Percentiles rank a stretch among this genome's conserved stretches.
phyloP scores from a whole-genome alignment of 2,888 invertebrate genomes.

The Pseudococcus viburni region DNA sequence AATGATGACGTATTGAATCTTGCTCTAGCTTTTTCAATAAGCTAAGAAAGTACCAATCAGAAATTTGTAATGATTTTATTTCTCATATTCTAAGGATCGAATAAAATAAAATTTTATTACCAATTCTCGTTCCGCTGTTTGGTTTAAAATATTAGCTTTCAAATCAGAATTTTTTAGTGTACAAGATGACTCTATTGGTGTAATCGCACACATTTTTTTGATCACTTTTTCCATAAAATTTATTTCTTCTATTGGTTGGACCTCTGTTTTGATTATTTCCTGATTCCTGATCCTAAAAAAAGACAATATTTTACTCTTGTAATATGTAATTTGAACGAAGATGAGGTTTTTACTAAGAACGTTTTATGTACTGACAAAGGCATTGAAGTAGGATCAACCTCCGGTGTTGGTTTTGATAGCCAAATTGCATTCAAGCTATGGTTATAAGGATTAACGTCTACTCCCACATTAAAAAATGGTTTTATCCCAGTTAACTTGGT shows the following conservation, averaged over 20 bases:
- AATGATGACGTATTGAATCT: no score
- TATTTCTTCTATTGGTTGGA: neutral
- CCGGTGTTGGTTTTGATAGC: neutral
- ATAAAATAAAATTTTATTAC: neutral
- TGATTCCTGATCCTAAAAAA: neutral
- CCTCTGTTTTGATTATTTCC: neutral
- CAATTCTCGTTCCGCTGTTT: neutral
- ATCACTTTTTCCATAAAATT: neutral
- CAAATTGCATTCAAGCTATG: constrained; percentile 23
- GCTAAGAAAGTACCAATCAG: neutral
- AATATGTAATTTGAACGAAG: no score
- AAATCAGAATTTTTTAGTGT: neutral
- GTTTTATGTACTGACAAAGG: constrained; percentile 2
- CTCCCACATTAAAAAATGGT: neutral
- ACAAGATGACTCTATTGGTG: neutral
- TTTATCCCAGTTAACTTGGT: neutral
- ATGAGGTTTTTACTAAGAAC: no score
- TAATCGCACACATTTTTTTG: neutral
- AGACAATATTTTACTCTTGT: neutral
- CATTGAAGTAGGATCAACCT: neutral
- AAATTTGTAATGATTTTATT: no score
- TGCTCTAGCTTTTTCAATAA: neutral
- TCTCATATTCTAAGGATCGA: no score
- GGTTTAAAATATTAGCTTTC: neutral
- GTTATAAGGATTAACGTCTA: constrained; percentile 32